phyloP scores from a whole-genome alignment of 2,888 invertebrate genomes.

The Volucella bombylans region DNA sequence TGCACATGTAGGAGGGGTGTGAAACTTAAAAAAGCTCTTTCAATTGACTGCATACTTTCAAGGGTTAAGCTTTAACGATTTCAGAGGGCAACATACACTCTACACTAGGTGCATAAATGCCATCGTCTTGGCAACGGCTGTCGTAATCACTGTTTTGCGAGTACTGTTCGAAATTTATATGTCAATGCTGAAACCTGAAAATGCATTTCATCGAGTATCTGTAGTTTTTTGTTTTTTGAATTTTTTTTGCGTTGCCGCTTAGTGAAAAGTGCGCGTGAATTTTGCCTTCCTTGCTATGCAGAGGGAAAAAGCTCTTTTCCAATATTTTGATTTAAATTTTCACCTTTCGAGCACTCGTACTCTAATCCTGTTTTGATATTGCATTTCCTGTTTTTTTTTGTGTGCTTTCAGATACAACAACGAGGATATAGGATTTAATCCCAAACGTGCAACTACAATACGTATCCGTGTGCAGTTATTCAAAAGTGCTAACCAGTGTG shows the following conservation, averaged over 20 bases:
- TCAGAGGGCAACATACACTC: not conserved
- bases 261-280: constrained; percentile 34
- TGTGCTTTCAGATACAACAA: constrained; percentile 45
- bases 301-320: constrained; percentile 6
- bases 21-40: constrained; percentile 54
- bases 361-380: constrained; percentile 33
- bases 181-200: constrained; percentile 39
- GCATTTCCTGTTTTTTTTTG: constrained; percentile 7
- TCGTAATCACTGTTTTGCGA: not conserved
- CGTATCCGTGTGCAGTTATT: not conserved
- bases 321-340: not conserved
- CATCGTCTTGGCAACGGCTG: constrained; percentile 13
- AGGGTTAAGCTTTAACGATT: constrained; percentile 65
- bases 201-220: constrained; percentile 10
- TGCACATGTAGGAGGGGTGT: constrained; percentile 38
- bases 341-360: too few species aligned
- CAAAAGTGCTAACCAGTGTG: constrained; percentile 11
- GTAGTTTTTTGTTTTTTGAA: too few species aligned
- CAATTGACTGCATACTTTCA: constrained; percentile 59
- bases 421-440: constrained; percentile 4
- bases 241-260: not conserved
- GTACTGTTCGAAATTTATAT: constrained; percentile 4
- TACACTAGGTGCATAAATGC: not conserved
- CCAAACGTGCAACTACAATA: not conserved
- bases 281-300: constrained; percentile 2